phyloP scores from a whole-genome alignment of 2,888 invertebrate genomes.

The Melanchra persicariae region DNA sequence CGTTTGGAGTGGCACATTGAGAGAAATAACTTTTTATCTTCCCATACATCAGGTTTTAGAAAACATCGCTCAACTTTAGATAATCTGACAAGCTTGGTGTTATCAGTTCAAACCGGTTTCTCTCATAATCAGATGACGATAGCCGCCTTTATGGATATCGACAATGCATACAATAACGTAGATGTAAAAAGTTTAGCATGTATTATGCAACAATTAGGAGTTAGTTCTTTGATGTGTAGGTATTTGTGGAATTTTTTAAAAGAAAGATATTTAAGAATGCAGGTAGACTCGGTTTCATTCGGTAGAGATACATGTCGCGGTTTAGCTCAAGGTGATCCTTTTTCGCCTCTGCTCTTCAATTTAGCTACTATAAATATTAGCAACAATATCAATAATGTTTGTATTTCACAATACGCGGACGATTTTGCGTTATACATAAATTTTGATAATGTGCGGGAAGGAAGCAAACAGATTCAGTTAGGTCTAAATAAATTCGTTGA shows the following conservation, averaged over 20 bases:
- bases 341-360: neutral
- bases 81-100: neutral
- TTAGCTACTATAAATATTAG: neutral
- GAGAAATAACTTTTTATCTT: neutral
- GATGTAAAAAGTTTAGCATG: too few relatives aligned
- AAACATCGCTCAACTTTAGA: neutral
- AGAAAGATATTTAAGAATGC: neutral
- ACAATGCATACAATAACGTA: too few relatives aligned
- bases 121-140: neutral
- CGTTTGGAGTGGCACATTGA: conserved; percentile 5
- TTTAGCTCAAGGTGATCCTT: neutral
- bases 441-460: too few relatives aligned
- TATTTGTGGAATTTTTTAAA: neutral
- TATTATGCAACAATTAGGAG: too few relatives aligned
- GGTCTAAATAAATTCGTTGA: too few relatives aligned
- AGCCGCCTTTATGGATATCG: too few relatives aligned
- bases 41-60: conserved; percentile 1
- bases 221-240: too few relatives aligned
- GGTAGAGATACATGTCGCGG: neutral
- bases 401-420: too few relatives aligned
- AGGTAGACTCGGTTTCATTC: neutral
- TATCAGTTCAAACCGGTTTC: conserved; percentile 1
- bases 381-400: neutral
- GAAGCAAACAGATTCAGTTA: too few relatives aligned
- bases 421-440: too few relatives aligned